These are phyloP conservation scores for Drosophila sturtevanti DNA, from an alignment of 1,140 invertebrate genomes.

Conservation along the genomic window DNA sequence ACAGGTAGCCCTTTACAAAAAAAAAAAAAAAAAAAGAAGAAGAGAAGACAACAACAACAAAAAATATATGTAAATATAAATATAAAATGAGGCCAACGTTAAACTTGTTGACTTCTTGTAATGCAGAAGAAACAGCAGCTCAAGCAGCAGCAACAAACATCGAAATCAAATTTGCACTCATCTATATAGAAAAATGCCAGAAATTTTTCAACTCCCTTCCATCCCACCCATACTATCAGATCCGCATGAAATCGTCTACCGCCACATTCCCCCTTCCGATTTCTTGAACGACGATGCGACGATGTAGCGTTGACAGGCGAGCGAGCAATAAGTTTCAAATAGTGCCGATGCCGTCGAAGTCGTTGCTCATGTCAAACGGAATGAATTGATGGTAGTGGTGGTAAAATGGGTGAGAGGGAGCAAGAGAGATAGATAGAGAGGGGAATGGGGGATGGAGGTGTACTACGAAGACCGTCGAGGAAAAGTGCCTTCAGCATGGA, in stretches of 20 bases:
- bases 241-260: too few relatives aligned
- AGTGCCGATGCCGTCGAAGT: constrained; percentile 54
- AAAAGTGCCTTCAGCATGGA: constrained; percentile 10
- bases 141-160: constrained; percentile 15
- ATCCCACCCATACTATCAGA: not conserved
- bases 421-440: too few relatives aligned
- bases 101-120: constrained; percentile 47
- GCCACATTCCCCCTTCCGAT: not conserved
- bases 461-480: not conserved
- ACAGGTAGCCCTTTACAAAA: constrained; percentile 34
- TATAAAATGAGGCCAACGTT: constrained; percentile 25
- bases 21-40: too few relatives aligned
- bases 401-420: not conserved
- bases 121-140: constrained; percentile 2
- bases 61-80: constrained; percentile 14
- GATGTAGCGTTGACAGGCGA: constrained; percentile 61
- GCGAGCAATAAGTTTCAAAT: constrained; percentile 74
- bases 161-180: constrained; percentile 58
- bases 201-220: constrained; percentile 33
- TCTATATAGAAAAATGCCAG: constrained; percentile 51
- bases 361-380: constrained; percentile 59
- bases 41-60: not conserved
- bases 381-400: constrained; percentile 38
- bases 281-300: constrained; percentile 19
- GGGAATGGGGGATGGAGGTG: not conserved